Evolutionary conservation across 2,797 vertebrate genomes (phyloP).

Genomic region (Acanthurus leucopareius): DNA sequence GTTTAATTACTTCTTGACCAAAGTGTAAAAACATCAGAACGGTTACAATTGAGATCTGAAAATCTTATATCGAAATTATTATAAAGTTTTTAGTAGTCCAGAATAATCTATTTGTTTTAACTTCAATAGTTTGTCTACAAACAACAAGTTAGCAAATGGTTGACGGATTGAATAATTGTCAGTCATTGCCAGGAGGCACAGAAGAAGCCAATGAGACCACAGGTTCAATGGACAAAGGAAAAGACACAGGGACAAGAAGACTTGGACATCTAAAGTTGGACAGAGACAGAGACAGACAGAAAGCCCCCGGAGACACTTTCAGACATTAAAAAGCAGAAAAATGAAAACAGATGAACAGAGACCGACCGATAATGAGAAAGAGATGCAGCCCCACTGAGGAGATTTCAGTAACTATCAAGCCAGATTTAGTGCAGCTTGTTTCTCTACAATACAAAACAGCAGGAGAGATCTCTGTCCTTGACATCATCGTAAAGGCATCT

Average conservation of each 20-base stretch:
- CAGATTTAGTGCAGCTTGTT: constrained; percentile 36
- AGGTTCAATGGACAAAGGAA: too few relatives aligned
- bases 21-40: too few relatives aligned
- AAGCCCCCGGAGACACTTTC: constrained; percentile 2
- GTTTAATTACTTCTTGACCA: not conserved
- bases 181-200: not conserved
- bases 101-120: too few relatives aligned
- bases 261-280: not conserved
- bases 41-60: too few relatives aligned
- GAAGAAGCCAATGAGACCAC: too few relatives aligned
- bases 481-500: constrained; percentile 57
- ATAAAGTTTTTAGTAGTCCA: too few relatives aligned
- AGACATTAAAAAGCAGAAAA: constrained; percentile 34
- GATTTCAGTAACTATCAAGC: constrained; percentile 26
- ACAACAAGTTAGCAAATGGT: not conserved
- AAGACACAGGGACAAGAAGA: too few relatives aligned
- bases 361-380: constrained; percentile 35
- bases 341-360: constrained; percentile 44
- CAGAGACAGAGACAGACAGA: not conserved
- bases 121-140: too few relatives aligned
- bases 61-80: too few relatives aligned
- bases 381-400: constrained; percentile 26
- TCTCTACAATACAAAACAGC: constrained; percentile 40
- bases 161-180: not conserved
- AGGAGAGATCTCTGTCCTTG: constrained; percentile 22